Base-by-base conservation (phyloP, 2,113 vertebrate genomes). In the Potamarius usumacintae region DNA sequence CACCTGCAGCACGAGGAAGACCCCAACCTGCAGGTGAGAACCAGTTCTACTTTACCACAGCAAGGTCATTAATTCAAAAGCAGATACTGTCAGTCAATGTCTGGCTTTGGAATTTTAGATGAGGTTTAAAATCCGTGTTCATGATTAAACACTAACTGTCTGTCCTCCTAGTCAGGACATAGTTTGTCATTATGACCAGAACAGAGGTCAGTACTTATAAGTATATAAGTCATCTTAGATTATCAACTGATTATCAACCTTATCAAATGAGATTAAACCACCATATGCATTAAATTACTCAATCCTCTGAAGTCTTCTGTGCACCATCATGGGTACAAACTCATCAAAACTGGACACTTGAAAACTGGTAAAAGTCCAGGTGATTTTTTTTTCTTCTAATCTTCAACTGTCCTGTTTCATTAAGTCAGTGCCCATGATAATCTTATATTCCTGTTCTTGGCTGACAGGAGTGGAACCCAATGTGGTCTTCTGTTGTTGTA, bases 1-100 rank as follows among this genome's bases (percentile, higher is more conserved):
- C 97, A 99, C 81, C 94, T 99, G 86, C 97, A 99, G 90, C 98
- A 99, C 0, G 96, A 97, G 78, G 99, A 99, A 90, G 97, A 99
- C 91, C 97, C 97, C 86, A 93, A 99, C 88, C 93, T 99, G 30
- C 97, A 99, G 97, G 98, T 99, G 94, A 92, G 53, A 77, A 82
- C 72, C n/a, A 88, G 74, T 53, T n/a, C 1, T 65, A 85, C 3
- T 15, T 89, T 60, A 82, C 69, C 22, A 84, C n/a, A 58, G 18
- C 30, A 82, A 77, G 11, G 18, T 22, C 60, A 72, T n/a, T 60
- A 86, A 30, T 25, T 8, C 25, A 18, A 20, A 5, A 34, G 34
- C 30, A n/a, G 34, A 83, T 67, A 53, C 9, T 30, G 14, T 65
- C 25, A 25, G 0, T 72, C 50, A 27, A 2, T 72, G 50, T 20